Evolutionary conservation across 2,113 vertebrate species (phyloP).

Genomic region (Sinocyclocheilus anophthalmus): DNA sequence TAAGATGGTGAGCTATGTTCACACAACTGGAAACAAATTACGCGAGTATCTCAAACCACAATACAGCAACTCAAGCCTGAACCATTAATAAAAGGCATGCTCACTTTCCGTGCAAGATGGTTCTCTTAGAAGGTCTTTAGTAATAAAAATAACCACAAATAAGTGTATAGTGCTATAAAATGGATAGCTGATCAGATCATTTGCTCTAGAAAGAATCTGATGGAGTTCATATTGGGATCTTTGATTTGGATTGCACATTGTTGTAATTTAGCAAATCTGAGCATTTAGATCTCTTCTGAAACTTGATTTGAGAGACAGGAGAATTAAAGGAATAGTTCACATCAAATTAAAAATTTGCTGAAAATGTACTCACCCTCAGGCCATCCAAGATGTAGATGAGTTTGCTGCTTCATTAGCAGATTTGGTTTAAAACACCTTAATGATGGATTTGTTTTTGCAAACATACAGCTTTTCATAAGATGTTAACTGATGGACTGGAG

Average conservation of each 20-base stretch:
- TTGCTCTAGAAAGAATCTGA: neutral
- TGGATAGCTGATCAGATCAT: neutral
- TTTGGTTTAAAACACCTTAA: too few relatives aligned
- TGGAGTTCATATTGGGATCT: neutral
- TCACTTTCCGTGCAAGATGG: neutral
- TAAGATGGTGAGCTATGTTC: slow-evolving; percentile 15
- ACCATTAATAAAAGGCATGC: neutral
- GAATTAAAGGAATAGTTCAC: too few relatives aligned
- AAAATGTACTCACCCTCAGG: too few relatives aligned
- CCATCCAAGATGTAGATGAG: too few relatives aligned
- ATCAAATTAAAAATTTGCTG: too few relatives aligned
- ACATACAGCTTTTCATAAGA: too few relatives aligned
- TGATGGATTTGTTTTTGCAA: too few relatives aligned
- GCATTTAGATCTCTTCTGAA: neutral
- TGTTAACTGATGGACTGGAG: too few relatives aligned
- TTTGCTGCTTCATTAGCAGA: too few relatives aligned
- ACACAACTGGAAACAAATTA: neutral
- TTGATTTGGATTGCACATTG: neutral
- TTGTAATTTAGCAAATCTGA: neutral
- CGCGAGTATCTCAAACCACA: neutral
- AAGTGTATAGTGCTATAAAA: neutral
- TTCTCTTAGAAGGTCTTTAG: neutral
- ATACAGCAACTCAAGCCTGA: neutral
- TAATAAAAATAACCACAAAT: neutral
- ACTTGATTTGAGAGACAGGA: neutral